Conservation (phyloP, 2,797 vertebrate species). For the Gorsachius magnificus region DNA sequence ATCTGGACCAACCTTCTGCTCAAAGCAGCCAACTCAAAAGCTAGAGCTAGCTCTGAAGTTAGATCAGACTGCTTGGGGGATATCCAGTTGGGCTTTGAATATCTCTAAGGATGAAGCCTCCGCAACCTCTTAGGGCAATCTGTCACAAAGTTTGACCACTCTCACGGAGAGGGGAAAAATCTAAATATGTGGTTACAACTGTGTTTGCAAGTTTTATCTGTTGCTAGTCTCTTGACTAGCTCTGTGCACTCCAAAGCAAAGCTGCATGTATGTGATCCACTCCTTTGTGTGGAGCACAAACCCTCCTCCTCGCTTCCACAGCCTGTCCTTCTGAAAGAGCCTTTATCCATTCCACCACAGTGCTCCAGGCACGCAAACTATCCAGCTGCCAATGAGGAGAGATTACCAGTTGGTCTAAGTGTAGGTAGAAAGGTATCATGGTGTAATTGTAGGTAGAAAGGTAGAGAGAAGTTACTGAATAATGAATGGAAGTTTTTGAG, state of each 20-base stretch:
- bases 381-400: neutral
- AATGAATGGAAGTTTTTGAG: neutral
- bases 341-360: neutral
- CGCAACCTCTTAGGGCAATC: neutral
- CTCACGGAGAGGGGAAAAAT: neutral
- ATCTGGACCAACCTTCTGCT: neutral
- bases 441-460: neutral
- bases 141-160: neutral
- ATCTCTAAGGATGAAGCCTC: neutral
- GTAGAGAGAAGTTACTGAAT: neutral
- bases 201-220: neutral
- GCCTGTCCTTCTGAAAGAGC: neutral
- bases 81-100: neutral
- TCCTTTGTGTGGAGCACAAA: neutral
- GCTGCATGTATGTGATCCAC: accelerated
- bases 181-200: neutral
- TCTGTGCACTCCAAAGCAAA: neutral
- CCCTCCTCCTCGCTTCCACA: neutral
- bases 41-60: neutral
- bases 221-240: neutral
- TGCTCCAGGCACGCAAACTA: neutral
- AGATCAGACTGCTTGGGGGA: neutral
- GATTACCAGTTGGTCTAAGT: neutral
- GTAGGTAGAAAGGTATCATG: neutral
- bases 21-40: neutral